These are phyloP conservation scores for Philonicus albiceps DNA, from an alignment of 2,888 invertebrate genomes.

Conservation along the genomic window DNA sequence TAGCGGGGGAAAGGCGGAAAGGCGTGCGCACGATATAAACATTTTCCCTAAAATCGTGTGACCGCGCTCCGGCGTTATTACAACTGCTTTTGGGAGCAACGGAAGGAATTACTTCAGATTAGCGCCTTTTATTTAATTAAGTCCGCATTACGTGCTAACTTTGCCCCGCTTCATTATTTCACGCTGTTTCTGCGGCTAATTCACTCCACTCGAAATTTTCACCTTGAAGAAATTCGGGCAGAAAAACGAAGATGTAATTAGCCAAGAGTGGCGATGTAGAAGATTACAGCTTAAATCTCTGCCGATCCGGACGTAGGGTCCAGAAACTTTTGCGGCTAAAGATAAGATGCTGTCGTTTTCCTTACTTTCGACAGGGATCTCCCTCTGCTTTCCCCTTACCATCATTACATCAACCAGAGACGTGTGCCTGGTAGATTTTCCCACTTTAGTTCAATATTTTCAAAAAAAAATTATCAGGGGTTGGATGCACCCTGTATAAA, in stretches of 20 bases:
- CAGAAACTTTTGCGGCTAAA: not conserved
- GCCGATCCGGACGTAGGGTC: not conserved
- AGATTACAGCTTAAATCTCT: not conserved
- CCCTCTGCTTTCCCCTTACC: not conserved
- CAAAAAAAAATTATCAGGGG: not conserved
- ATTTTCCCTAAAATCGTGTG: not conserved
- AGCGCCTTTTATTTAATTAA: not conserved
- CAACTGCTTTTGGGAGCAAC: not conserved
- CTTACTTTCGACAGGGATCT: not conserved
- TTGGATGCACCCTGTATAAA: not conserved
- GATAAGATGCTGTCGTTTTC: not conserved
- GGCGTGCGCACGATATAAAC: not conserved
- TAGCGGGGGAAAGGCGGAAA: not conserved
- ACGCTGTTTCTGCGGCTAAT: not conserved
- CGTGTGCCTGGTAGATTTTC: not conserved
- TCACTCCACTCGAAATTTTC: not conserved
- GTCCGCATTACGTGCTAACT: not conserved
- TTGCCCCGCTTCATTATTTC: not conserved
- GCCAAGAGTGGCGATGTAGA: not conserved
- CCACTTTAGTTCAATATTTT: not conserved
- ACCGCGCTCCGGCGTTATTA: not conserved
- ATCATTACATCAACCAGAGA: not conserved
- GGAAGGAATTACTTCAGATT: not conserved
- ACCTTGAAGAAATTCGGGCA: not conserved
- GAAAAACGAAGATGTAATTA: not conserved